Percentiles rank a stretch among this genome's conserved stretches.
Conservation (phyloP, 2,888 invertebrate genomes). For the Taphrorychus bicolor region DNA sequence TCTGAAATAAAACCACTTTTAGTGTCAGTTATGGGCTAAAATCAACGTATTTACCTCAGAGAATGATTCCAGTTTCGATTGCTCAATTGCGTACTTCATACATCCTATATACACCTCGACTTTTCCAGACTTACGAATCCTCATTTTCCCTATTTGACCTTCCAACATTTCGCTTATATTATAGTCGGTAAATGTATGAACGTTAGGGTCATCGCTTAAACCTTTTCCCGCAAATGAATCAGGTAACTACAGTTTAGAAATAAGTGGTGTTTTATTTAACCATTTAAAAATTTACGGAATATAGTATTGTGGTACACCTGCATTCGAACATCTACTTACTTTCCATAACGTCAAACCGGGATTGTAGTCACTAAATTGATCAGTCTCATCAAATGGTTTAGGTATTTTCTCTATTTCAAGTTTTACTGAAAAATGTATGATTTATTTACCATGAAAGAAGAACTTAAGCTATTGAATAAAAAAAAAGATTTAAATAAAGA, state of each 20-base stretch:
- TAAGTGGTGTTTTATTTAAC: not conserved
- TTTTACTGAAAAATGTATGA: conserved; percentile 40
- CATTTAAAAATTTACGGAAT: conserved; percentile 1
- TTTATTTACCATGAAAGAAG: no score
- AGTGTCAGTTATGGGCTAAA: no score
- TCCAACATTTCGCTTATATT: conserved; percentile 53
- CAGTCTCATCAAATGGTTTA: conserved; percentile 45
- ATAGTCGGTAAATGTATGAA: conserved; percentile 51
- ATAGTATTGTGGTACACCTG: no score
- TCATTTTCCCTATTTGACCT: conserved; percentile 56
- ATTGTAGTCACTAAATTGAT: conserved; percentile 49
- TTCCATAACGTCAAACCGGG: conserved; percentile 52
- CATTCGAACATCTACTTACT: conserved; percentile 46
- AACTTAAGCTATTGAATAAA: no score
- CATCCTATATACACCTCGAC: conserved; percentile 54
- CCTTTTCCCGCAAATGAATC: conserved; percentile 56
- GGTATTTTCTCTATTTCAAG: conserved; percentile 34
- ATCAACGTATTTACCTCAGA: conserved; percentile 31
- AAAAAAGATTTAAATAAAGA: no score
- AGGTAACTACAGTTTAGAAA: conserved; percentile 48
- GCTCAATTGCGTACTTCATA: conserved; percentile 51
- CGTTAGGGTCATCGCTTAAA: conserved; percentile 53
- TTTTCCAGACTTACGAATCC: conserved; percentile 53
- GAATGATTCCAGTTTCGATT: conserved; percentile 34
- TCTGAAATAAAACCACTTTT: conserved; percentile 45